These are phyloP conservation scores for Tenebrio molitor DNA, from an alignment of 1,140 invertebrate species.

Conservation along the genomic window DNA sequence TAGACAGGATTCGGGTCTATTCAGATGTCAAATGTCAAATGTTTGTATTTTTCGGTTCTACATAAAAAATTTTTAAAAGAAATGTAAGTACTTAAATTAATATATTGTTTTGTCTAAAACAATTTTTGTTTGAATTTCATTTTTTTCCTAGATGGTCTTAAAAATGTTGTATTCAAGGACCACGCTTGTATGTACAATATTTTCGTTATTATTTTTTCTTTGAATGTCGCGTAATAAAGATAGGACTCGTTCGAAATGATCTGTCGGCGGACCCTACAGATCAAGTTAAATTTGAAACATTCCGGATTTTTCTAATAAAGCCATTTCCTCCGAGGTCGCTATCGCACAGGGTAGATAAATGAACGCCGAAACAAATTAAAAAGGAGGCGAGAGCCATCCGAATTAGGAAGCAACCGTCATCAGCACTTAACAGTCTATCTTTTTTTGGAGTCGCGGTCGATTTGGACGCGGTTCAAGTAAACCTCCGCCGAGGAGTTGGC, in stretches of 20 bases:
- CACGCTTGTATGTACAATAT: too few species aligned
- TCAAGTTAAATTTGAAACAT: not conserved
- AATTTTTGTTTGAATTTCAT: too few species aligned
- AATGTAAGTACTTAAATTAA: too few species aligned
- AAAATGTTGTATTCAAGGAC: too few species aligned
- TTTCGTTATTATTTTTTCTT: too few species aligned
- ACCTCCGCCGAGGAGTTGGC: conserved; percentile 27
- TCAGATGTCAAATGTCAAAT: too few species aligned
- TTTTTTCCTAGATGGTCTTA: too few species aligned
- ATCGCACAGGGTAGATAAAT: conserved; percentile 3
- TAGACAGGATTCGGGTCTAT: too few species aligned
- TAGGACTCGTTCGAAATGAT: not conserved
- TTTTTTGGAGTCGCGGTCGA: conserved; percentile 7
- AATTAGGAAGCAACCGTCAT: conserved; percentile 12
- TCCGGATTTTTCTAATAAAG: not conserved
- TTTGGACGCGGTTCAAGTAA: conserved; percentile 34
- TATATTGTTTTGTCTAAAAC: too few species aligned
- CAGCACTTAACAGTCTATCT: conserved; percentile 23
- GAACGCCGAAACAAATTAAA: conserved; percentile 2
- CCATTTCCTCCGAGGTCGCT: conserved; percentile 1
- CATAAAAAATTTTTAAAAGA: too few species aligned
- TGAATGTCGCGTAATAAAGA: too few species aligned
- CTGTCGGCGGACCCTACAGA: not conserved
- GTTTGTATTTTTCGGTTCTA: too few species aligned
- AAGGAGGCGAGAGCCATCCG: not conserved